A percentile compares a stretch with the other conserved stretches of the same genome.
phyloP scores from a whole-genome alignment of 2,888 invertebrate genomes.

The Hybos culiciformis region DNA sequence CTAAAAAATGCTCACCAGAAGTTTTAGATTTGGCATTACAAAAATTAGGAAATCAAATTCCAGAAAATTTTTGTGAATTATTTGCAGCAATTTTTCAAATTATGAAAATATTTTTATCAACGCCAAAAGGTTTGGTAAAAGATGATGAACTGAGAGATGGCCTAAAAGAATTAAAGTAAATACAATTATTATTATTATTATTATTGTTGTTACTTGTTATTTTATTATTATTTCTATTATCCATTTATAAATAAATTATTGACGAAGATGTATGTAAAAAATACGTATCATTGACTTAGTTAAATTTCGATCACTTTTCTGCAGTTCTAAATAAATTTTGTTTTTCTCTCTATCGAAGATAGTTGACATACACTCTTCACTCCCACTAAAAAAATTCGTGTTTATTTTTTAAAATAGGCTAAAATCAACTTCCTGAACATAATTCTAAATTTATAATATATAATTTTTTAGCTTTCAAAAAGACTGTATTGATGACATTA shows the following conservation, averaged over 20 bases:
- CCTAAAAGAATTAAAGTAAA: constrained; percentile 36
- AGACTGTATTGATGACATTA: constrained; percentile 39
- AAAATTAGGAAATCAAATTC: constrained; percentile 32
- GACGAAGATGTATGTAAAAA: not conserved
- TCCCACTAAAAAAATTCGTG: too few species aligned
- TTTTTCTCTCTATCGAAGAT: too few species aligned
- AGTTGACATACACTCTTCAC: too few species aligned
- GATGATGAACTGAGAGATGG: constrained; percentile 37
- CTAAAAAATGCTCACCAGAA: constrained; percentile 31
- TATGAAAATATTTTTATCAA: constrained; percentile 37
- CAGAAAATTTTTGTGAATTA: constrained; percentile 38
- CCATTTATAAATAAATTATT: constrained; percentile 1
- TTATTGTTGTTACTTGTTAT: not conserved
- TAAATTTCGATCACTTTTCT: not conserved
- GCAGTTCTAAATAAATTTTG: too few species aligned
- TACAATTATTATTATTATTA: not conserved
- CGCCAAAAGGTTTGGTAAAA: constrained; percentile 35
- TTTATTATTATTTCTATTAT: not conserved
- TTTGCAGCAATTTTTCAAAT: constrained; percentile 38
- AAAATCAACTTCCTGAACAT: too few species aligned
- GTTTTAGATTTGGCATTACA: constrained; percentile 32
- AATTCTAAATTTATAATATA: constrained; percentile 3
- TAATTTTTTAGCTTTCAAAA: constrained; percentile 30
- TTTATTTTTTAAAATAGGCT: too few species aligned
- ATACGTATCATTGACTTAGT: not conserved